A percentile compares a stretch with the other conserved stretches of the same genome.
These are phyloP conservation scores for Conomelus anceps DNA, from an alignment of 2,888 invertebrate genomes.

Conservation along the genomic window DNA sequence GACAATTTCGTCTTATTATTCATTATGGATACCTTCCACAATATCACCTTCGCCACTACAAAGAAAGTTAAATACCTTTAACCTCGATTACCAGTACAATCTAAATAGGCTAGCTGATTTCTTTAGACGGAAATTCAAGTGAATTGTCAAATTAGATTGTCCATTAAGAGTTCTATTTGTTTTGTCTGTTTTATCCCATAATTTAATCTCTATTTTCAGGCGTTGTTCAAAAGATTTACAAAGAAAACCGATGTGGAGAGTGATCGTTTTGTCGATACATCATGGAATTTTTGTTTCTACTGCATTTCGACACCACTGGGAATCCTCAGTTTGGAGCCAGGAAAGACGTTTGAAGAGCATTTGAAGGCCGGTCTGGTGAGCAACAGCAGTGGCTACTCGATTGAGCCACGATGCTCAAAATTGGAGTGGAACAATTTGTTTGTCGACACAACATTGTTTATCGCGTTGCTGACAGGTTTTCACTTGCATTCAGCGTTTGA, in stretches of 20 bases:
- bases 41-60: no score
- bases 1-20: no score
- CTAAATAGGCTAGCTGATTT: no score
- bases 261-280: not conserved
- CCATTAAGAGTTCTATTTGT: no score
- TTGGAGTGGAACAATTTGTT: not conserved
- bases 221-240: not conserved
- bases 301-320: not conserved
- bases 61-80: no score
- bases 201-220: no score
- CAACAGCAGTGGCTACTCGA: not conserved
- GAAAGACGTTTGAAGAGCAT: not conserved
- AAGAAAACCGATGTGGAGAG: not conserved
- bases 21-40: no score
- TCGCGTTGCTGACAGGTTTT: not conserved
- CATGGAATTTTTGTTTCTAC: not conserved
- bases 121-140: no score
- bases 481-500: not conserved
- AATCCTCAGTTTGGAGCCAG: not conserved
- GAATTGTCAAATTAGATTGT: no score
- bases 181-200: no score
- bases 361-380: not conserved
- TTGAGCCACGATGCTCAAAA: not conserved
- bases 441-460: not conserved
- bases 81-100: no score